Conservation (phyloP, 2,888 invertebrate species). For the Macrophya alboannulata region DNA sequence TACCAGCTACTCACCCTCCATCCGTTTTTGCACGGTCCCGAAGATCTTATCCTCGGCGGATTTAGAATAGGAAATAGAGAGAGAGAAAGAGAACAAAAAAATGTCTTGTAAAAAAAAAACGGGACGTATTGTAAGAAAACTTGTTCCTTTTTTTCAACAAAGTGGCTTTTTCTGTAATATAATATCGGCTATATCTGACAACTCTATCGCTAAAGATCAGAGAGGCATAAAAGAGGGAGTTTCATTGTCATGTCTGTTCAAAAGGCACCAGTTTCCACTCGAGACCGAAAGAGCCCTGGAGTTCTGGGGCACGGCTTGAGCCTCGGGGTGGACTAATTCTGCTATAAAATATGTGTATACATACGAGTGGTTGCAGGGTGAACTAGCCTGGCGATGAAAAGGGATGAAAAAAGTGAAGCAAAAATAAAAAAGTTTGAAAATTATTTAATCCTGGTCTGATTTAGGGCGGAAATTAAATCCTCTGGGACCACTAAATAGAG, state of each 20-base stretch:
- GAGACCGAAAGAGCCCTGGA: conserved; percentile 34
- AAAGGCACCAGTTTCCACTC: conserved; percentile 21
- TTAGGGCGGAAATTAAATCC: background rate
- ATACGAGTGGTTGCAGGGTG: background rate
- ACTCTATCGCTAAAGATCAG: conserved; percentile 1
- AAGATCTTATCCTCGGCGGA: background rate
- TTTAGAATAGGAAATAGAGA: conserved; percentile 4
- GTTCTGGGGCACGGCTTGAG: conserved; percentile 27
- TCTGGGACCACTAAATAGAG: background rate
- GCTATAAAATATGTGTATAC: background rate
- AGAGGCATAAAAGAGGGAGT: conserved; percentile 6
- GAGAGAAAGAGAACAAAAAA: background rate
- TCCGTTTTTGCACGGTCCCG: background rate
- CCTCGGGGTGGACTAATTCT: conserved; percentile 22
- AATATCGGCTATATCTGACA: background rate
- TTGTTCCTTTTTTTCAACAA: background rate
- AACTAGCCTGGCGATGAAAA: background rate
- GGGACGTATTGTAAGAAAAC: background rate
- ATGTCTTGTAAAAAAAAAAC: background rate
- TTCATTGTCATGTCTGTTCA: conserved; percentile 27
- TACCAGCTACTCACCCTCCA: background rate
- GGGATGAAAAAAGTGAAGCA: background rate
- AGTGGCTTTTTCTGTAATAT: background rate
- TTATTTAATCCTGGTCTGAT: background rate
- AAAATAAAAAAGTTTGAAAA: background rate